phyloP scores from a whole-genome alignment of 2,113 vertebrate genomes.

The Chaetura pelagica region DNA sequence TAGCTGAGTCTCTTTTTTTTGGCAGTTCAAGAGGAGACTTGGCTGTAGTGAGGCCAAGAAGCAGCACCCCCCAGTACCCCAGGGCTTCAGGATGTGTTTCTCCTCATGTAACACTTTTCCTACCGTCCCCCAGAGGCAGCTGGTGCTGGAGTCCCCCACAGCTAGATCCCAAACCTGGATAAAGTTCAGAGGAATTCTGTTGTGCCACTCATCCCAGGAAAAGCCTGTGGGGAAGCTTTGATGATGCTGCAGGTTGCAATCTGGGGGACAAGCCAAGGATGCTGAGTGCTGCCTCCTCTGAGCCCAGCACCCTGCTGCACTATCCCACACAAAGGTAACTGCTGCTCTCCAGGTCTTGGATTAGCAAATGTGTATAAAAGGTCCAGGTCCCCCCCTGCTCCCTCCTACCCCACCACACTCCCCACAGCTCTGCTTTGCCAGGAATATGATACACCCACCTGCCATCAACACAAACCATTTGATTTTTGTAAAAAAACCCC shows the following conservation, averaged over 20 bases:
- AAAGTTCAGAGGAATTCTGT: background rate
- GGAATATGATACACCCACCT: too few relatives aligned
- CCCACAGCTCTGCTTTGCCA: too few relatives aligned
- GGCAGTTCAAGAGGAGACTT: background rate
- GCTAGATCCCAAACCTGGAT: background rate
- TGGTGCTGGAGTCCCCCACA: background rate
- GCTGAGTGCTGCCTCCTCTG: background rate
- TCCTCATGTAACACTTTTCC: rapidly evolving
- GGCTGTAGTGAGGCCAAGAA: background rate
- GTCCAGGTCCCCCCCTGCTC: too few relatives aligned
- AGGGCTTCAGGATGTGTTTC: background rate
- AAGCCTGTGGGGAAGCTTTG: background rate
- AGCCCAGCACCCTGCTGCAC: background rate
- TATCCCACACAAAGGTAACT: too few relatives aligned
- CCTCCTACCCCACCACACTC: too few relatives aligned
- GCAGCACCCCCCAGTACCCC: background rate
- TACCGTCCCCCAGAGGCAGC: rapidly evolving
- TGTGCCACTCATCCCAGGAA: too few relatives aligned
- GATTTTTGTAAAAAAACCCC: too few relatives aligned
- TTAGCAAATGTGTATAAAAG: too few relatives aligned
- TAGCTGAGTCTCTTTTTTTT: background rate
- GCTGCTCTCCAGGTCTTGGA: too few relatives aligned
- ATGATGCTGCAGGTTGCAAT: background rate
- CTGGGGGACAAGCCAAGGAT: background rate
- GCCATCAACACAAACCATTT: too few relatives aligned